phyloP scores from a whole-genome alignment of 2,113 vertebrate species.

The Charina bottae region DNA sequence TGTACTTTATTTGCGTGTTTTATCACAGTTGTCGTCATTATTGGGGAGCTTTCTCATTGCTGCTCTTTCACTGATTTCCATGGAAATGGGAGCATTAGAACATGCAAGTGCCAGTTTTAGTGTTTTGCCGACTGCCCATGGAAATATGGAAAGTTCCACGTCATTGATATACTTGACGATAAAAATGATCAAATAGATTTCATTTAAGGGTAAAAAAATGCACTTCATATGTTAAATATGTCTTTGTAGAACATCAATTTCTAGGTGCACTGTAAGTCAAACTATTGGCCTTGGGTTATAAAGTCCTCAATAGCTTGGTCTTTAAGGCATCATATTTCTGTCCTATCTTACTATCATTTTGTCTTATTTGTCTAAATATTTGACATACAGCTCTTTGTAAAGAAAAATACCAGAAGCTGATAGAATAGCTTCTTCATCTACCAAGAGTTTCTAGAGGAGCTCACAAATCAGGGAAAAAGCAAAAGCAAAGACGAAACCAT shows the following conservation, averaged over 20 bases:
- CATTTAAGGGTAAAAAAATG: neutral
- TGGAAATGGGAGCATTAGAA: conserved; percentile 38
- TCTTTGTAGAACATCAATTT: neutral
- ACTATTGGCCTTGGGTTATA: neutral
- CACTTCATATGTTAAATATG: neutral
- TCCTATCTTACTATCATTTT: neutral
- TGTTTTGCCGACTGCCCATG: conserved; percentile 51
- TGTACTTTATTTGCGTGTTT: conserved; percentile 27
- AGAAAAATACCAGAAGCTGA: neutral
- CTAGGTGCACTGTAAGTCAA: neutral
- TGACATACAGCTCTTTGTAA: neutral
- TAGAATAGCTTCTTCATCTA: neutral
- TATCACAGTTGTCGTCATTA: neutral
- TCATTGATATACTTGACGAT: conserved; percentile 43
- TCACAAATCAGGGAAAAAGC: neutral
- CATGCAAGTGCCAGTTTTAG: conserved; percentile 55
- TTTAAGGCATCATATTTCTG: neutral
- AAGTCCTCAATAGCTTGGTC: neutral
- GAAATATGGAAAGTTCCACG: conserved; percentile 54
- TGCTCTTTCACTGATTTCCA: conserved; percentile 58
- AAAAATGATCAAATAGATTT: conserved; percentile 39
- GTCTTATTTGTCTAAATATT: neutral
- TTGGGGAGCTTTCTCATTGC: conserved; percentile 39
- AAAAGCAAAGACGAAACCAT: neutral
- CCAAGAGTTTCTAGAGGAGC: neutral